Base-by-base conservation (phyloP, 2,113 vertebrate species). In the Apeltes quadracus region DNA sequence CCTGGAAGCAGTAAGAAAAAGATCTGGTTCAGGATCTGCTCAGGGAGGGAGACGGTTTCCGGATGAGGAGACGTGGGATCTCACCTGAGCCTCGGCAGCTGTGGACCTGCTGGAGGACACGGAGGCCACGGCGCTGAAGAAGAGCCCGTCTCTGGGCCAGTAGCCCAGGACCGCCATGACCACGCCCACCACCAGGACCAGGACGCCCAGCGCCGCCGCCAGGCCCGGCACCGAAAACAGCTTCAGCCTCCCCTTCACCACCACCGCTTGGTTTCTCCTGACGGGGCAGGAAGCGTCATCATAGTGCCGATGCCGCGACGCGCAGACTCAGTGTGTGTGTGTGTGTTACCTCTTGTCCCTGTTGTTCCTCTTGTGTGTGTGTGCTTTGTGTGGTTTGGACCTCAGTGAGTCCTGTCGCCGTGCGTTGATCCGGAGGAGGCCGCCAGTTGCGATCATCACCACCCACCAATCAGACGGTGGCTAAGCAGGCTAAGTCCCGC, bases 381-480 rank as follows among this genome's bases (percentile, higher is more conserved):
- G 95, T 55, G 91, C 68, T 22, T 93, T 91, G 61, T 94, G 94
- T 77, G 91, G 92, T 54, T 94, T 95, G 32, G 95, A 92, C 56
- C 93, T 92, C 44, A 95, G 92, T 0, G 97, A 96, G 80, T 98
- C 97, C 82, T 98, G 97, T 75, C 97, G 96, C 69, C 96, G 88
- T 36, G 96, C 95, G 0, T 96, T 97, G 90, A 98, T 98, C 80
- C 97, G 94, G 87, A 99, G 92, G 54, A 99, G 95, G 85, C 97
- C 97, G 15, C 97, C 97, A 32, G 97, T 99, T 73, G 97, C 97
- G 5, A 99, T 99, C 97, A 99, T 99, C 77, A 61, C 76, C 61
- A 22, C n/a, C 61, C 29, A 56, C 70, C 74, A 71, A 66, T 74
- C 66, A 77, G 22, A 73, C 6, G 6, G 39, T 9, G 39, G 68